Base-by-base conservation (phyloP, 2,113 vertebrate species). In the Mesitornis unicolor region DNA sequence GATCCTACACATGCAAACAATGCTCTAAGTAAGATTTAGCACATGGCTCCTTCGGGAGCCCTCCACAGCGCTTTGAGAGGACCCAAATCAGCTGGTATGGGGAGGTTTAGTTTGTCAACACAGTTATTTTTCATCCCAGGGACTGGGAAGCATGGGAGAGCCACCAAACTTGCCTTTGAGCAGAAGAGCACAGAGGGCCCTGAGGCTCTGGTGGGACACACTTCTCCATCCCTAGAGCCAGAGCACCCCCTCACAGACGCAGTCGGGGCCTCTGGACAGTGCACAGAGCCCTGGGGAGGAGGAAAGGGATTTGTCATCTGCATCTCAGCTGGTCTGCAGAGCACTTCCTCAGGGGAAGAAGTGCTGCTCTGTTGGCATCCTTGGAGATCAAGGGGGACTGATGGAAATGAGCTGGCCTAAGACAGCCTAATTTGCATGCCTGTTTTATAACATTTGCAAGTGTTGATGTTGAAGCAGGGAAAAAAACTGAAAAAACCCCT, bases 311-410 rank as follows among this genome's bases (percentile, higher is more conserved):
- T 86, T 33, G 0, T 76, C 92, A 92, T 90, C 90, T 95, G 93
- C 73, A 78, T 67, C 90, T 96, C 94, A 96, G 94, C 91, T 95
- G 95, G 80, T 63, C 25, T 67, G 80, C 94, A 93, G 80, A 97
- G 51, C 84, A 80, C 67, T 88, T 96, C 95, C 90, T 95, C 25
- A 63, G 64, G 91, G 94, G 38, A 95, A 87, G 75, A 89, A 95
- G 56, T 56, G 69, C 69, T 93, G 83, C 86, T 96, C 89, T 92
- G 60, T 13, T 95, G 89, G 93, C 77, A 93, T 84, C 94, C 80
- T 59, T 75, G 69, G 89, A 95, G 94, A 96, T 95, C 89, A 96
- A 92, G 89, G 76, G 47, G 47, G 61, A 53, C 51, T 84, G 86
- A 94, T 87, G 84, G 93, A 95, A 96, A 95, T 2, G 48, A 93